These are phyloP conservation scores for Metopolophium dirhodum DNA, from an alignment of 1,140 invertebrate genomes.

Conservation along the genomic window DNA sequence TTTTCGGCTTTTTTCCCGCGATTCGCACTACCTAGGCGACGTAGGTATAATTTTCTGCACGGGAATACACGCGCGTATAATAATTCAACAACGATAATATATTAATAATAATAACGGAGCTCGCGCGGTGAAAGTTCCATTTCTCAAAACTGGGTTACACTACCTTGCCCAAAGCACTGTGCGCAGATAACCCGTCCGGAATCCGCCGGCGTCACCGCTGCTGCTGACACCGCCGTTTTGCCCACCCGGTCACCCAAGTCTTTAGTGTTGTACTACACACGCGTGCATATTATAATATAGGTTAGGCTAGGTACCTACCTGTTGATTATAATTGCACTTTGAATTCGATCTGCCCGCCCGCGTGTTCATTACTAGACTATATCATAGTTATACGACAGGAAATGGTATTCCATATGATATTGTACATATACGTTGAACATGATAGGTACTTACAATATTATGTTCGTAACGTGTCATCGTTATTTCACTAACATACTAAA, in stretches of 20 bases:
- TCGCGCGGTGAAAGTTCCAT: conserved; percentile 37
- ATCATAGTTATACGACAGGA: neutral
- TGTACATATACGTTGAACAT: neutral
- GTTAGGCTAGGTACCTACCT: neutral
- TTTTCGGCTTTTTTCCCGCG: too few species aligned
- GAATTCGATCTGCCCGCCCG: neutral
- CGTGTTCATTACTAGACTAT: neutral
- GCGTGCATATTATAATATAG: neutral
- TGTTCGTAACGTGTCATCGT: too few species aligned
- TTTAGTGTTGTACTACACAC: neutral
- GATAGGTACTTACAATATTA: neutral
- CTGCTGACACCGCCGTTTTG: neutral
- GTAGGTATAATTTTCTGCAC: neutral
- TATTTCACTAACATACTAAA: neutral
- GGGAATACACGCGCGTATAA: neutral
- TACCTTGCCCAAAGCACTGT: conserved; percentile 55
- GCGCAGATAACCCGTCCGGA: conserved; percentile 31
- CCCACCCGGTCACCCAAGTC: neutral
- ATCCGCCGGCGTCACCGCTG: conserved; percentile 17
- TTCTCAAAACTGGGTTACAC: conserved; percentile 51
- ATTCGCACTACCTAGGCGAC: neutral
- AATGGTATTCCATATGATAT: neutral
- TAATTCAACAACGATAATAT: neutral
- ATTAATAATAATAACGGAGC: neutral
- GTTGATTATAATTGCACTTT: conserved; percentile 22